Percentiles rank a stretch among this genome's conserved stretches.
phyloP scores from a whole-genome alignment of 2,888 invertebrate species.

The Tetranychus piercei region DNA sequence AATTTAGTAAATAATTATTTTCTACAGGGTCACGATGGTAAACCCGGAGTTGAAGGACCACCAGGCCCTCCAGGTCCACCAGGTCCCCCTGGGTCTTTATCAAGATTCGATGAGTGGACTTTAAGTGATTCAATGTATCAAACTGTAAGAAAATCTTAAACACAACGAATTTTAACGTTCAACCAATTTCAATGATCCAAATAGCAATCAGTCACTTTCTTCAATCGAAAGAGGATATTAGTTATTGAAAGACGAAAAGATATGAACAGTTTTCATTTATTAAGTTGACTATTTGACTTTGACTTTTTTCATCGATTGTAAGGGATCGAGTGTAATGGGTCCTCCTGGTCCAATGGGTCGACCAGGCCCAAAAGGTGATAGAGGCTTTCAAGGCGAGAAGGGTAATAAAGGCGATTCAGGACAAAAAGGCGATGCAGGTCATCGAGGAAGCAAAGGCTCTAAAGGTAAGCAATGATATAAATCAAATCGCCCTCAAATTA shows the following conservation, averaged over 20 bases:
- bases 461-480: not conserved
- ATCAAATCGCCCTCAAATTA: too few species aligned
- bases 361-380: conserved; percentile 28
- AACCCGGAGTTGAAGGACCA: not conserved
- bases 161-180: too few species aligned
- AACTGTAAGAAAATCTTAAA: not conserved
- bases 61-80: conserved; percentile 30
- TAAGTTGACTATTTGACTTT: too few species aligned
- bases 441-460: conserved; percentile 24
- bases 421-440: conserved; percentile 22
- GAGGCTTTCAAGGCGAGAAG: conserved; percentile 29
- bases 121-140: conserved; percentile 6
- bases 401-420: conserved; percentile 15
- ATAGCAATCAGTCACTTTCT: too few species aligned
- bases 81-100: conserved; percentile 29
- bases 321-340: not conserved
- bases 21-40: not conserved
- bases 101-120: not conserved
- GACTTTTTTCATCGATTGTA: not conserved
- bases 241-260: too few species aligned
- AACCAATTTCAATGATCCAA: too few species aligned
- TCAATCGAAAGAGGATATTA: too few species aligned
- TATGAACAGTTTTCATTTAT: too few species aligned
- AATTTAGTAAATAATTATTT: too few species aligned
- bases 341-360: not conserved